These are phyloP conservation scores for Tholera decimalis DNA, from an alignment of 2,888 invertebrate species.

Conservation along the genomic window DNA sequence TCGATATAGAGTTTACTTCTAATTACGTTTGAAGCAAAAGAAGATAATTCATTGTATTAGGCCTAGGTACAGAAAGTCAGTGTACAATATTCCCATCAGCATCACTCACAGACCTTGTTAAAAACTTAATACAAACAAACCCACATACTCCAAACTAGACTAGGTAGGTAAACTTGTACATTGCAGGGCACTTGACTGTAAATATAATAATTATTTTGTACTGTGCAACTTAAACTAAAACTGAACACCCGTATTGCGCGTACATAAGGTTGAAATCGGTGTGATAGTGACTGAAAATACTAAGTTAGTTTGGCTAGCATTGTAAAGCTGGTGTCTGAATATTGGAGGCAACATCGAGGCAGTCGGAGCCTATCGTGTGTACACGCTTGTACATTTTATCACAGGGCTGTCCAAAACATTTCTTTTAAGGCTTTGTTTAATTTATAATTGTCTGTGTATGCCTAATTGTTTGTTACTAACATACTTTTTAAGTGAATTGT, in stretches of 20 bases:
- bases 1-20: not conserved
- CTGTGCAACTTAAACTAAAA: not conserved
- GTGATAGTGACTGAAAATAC: constrained; percentile 21
- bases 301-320: constrained; percentile 57
- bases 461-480: not conserved
- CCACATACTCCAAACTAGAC: constrained; percentile 27
- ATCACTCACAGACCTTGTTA: constrained; percentile 28
- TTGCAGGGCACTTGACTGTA: constrained; percentile 57
- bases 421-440: not conserved
- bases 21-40: no score
- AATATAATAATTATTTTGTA: constrained; percentile 62
- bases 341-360: constrained; percentile 64
- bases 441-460: no score
- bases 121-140: constrained; percentile 44
- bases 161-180: constrained; percentile 47
- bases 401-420: constrained; percentile 48
- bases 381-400: constrained; percentile 54
- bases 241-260: not conserved
- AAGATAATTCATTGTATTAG: not conserved
- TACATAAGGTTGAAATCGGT: constrained; percentile 27
- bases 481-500: no score
- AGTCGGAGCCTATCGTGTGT: constrained; percentile 64
- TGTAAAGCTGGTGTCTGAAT: constrained; percentile 64
- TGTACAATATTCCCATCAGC: not conserved
- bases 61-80: not conserved